Evolutionary conservation across 2,113 vertebrate genomes (phyloP).

Genomic region (human (Homo sapiens)): DNA sequence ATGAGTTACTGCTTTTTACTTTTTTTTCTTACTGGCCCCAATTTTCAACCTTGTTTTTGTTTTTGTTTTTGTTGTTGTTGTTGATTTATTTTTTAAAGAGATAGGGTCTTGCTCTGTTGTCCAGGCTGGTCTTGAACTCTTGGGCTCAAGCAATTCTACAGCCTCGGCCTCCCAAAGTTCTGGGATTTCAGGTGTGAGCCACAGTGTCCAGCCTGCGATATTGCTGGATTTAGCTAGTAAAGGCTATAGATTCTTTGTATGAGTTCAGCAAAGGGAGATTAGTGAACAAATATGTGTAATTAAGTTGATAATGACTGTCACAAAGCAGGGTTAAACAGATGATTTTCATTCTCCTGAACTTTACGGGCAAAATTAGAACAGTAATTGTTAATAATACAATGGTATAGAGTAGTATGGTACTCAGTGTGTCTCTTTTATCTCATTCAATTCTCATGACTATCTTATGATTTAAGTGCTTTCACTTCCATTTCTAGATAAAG

Average conservation of each 20-base stretch:
- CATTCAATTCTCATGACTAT: background rate
- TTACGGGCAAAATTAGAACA: background rate
- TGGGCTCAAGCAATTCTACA: too few species aligned
- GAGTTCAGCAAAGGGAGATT: background rate
- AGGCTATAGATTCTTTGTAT: background rate
- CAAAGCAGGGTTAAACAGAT: background rate
- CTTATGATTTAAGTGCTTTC: background rate
- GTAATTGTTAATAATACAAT: background rate
- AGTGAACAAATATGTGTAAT: background rate
- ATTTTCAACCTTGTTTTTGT: too few species aligned
- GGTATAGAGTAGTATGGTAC: background rate
- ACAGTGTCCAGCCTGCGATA: too few species aligned
- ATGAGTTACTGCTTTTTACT: background rate
- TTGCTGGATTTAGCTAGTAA: background rate
- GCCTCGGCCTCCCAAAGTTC: too few species aligned
- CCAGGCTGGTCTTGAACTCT: too few species aligned
- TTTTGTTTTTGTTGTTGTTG: too few species aligned
- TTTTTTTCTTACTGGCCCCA: too few species aligned
- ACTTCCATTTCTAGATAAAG: background rate
- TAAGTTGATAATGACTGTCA: slow-evolving; percentile 11
- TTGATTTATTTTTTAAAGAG: too few species aligned
- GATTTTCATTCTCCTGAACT: background rate
- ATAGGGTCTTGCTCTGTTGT: background rate
- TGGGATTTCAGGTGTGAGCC: too few species aligned
- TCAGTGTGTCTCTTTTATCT: background rate